A percentile compares a stretch with the other conserved stretches of the same genome.
Evolutionary conservation across 2,797 vertebrate species (phyloP).

Genomic region (Coregonus sp.): DNA sequence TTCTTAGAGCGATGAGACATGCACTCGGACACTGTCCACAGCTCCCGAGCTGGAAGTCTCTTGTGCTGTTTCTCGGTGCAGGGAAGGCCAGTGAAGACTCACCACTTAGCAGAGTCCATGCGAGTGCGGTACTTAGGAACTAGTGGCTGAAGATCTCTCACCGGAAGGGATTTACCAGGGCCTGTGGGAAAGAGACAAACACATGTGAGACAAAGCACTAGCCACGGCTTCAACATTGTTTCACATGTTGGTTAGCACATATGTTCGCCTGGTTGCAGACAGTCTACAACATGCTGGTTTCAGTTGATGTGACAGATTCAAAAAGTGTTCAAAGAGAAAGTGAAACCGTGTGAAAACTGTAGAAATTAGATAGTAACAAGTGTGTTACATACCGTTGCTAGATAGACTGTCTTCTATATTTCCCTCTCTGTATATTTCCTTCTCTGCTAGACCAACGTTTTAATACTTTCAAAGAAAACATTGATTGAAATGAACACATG

Average conservation of each 20-base stretch:
- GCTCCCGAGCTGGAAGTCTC: slow-evolving; percentile 38
- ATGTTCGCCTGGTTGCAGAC: no score
- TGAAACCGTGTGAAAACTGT: slow-evolving; percentile 17
- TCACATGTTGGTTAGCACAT: background rate
- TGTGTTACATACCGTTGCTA: slow-evolving; percentile 28
- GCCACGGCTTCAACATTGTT: background rate
- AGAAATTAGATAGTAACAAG: background rate
- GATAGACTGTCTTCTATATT: background rate
- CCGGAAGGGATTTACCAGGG: slow-evolving; percentile 53
- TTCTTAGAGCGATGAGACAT: slow-evolving; percentile 50
- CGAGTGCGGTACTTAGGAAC: slow-evolving; percentile 35
- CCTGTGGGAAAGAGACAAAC: slow-evolving; percentile 48
- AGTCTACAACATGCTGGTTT: no score
- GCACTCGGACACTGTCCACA: slow-evolving; percentile 43
- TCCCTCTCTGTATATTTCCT: slow-evolving; percentile 14
- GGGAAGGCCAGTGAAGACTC: no score
- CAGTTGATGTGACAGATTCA: background rate
- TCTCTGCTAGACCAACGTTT: background rate
- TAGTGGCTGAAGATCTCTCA: slow-evolving; percentile 23
- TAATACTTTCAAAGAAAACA: background rate
- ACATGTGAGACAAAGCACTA: background rate
- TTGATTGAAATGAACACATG: background rate
- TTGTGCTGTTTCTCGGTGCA: slow-evolving; percentile 1
- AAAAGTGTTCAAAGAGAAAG: background rate
- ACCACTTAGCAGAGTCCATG: background rate